Evolutionary conservation across 1,140 invertebrate genomes (phyloP).

Genomic region (Sminthurinus signatus): DNA sequence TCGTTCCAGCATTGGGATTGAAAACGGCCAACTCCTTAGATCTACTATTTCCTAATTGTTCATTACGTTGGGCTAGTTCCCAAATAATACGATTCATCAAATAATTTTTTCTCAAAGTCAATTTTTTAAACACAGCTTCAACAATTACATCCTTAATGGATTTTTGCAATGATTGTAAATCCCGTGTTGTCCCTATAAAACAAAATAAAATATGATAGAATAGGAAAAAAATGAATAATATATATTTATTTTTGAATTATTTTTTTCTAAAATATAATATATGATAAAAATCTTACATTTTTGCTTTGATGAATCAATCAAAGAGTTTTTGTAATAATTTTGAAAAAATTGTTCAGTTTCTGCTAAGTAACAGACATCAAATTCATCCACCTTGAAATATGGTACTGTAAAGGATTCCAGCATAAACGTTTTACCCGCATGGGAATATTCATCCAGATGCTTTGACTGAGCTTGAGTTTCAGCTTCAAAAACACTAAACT

Average conservation of each 20-base stretch:
- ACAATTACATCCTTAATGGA: slow-evolving; percentile 15
- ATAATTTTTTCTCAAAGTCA: slow-evolving; percentile 7
- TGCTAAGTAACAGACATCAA: background rate
- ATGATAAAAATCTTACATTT: slow-evolving; percentile 22
- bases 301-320: slow-evolving; percentile 20
- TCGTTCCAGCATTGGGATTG: too few species aligned
- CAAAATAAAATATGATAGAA: background rate
- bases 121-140: background rate
- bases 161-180: slow-evolving; percentile 19
- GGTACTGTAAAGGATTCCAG: background rate
- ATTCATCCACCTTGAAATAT: background rate
- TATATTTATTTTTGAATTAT: background rate
- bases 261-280: background rate
- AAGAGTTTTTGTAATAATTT: slow-evolving; percentile 1
- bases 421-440: background rate
- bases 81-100: background rate
- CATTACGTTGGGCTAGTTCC: background rate
- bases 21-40: too few species aligned
- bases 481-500: background rate
- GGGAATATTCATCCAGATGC: slow-evolving; percentile 3
- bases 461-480: background rate
- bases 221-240: background rate
- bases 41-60: background rate
- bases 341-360: background rate
- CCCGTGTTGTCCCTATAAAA: slow-evolving; percentile 30